Evolutionary conservation across 2,888 invertebrate genomes (phyloP).

Genomic region (Volucella inflata): DNA sequence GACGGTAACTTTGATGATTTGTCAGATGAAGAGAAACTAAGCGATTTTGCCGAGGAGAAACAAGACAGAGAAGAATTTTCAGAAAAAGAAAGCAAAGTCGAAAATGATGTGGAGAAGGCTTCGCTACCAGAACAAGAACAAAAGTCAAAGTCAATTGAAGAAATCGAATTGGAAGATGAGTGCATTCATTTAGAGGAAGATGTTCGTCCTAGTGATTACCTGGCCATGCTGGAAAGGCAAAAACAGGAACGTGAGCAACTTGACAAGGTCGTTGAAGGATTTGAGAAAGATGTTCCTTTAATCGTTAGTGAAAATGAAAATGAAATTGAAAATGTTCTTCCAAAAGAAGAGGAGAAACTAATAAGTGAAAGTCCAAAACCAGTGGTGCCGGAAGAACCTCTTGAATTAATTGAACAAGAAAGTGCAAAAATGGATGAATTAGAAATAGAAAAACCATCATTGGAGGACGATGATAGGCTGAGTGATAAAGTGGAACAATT

Average conservation of each 20-base stretch:
- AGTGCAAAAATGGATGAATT: slow-evolving; percentile 1
- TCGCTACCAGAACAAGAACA: slow-evolving; percentile 52
- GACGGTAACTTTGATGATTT: slow-evolving; percentile 31
- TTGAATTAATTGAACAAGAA: background rate
- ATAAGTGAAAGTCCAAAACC: background rate
- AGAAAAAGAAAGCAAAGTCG: slow-evolving; percentile 56
- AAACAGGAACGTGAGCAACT: slow-evolving; percentile 42
- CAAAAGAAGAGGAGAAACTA: background rate
- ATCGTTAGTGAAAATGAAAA: slow-evolving; percentile 7
- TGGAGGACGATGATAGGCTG: slow-evolving; percentile 37
- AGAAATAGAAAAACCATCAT: slow-evolving; percentile 10
- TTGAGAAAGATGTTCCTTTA: slow-evolving; percentile 30
- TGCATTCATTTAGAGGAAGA: slow-evolving; percentile 68
- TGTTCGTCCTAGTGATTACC: slow-evolving; percentile 54
- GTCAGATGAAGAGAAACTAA: slow-evolving; percentile 30
- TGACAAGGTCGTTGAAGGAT: slow-evolving; percentile 40
- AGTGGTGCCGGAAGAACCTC: background rate
- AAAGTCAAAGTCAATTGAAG: slow-evolving; percentile 32
- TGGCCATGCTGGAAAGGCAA: slow-evolving; percentile 56
- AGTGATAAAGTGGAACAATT: slow-evolving; percentile 48
- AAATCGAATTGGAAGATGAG: slow-evolving; percentile 60
- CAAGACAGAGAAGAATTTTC: slow-evolving; percentile 61
- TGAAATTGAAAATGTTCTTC: background rate
- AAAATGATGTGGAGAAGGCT: slow-evolving; percentile 10
- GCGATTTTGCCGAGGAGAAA: slow-evolving; percentile 61